phyloP scores from a whole-genome alignment of 2,888 invertebrate genomes.

The Galeruca laticollis region DNA sequence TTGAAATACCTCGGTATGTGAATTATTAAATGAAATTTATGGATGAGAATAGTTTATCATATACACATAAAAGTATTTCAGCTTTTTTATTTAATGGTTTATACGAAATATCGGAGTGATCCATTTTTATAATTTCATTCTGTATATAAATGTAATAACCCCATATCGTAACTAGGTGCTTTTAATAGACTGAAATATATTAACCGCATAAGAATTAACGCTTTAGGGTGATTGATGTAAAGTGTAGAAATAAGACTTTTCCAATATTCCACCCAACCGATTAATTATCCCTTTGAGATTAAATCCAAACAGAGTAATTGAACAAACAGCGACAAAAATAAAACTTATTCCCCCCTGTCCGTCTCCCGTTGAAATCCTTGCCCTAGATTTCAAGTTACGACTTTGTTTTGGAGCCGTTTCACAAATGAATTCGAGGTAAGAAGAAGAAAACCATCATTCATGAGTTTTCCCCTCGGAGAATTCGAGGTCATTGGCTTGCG shows the following conservation, averaged over 20 bases:
- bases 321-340: conserved; percentile 34
- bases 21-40: no score
- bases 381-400: conserved; percentile 60
- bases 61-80: no score
- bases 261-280: conserved; percentile 13
- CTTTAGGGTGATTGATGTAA: background rate
- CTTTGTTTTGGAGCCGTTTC: conserved; percentile 57
- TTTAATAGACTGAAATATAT: no score
- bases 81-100: no score
- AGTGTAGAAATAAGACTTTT: conserved; percentile 17
- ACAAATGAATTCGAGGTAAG: conserved; percentile 35
- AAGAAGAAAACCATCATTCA: conserved; percentile 29
- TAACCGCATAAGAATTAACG: no score
- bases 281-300: conserved; percentile 29
- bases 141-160: no score
- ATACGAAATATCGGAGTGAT: no score
- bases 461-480: conserved; percentile 23
- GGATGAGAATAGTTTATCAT: no score
- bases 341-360: conserved; percentile 26
- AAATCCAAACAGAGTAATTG: conserved; percentile 25
- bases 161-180: no score
- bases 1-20: no score
- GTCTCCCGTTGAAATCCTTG: conserved; percentile 42
- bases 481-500: conserved; percentile 28
- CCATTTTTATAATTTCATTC: no score